Conservation (phyloP, 2,797 vertebrate species). For the Xerus rutilus region DNA sequence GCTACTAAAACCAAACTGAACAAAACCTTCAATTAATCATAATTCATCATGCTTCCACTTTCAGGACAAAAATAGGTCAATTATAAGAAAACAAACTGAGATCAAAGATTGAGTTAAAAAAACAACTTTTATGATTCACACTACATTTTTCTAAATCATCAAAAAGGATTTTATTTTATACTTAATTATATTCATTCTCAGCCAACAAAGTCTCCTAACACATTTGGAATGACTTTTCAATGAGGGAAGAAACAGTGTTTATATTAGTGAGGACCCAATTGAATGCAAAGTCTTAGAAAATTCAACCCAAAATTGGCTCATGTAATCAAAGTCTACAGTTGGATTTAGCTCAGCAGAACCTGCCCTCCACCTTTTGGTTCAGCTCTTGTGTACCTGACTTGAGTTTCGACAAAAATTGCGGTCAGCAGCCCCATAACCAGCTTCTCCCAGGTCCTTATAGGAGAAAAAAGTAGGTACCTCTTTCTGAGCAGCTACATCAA, state of each 20-base stretch:
- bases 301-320: not conserved
- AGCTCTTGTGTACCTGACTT: not conserved
- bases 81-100: constrained; percentile 60
- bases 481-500: not conserved
- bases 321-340: not conserved
- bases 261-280: not conserved
- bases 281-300: constrained; percentile 8
- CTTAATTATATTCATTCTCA: constrained; percentile 22
- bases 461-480: not conserved
- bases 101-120: constrained; percentile 63
- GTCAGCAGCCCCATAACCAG: not conserved
- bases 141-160: constrained; percentile 51
- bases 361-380: not conserved
- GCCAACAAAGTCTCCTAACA: constrained; percentile 34
- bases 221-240: constrained; percentile 42
- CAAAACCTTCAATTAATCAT: constrained; percentile 54
- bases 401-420: not conserved
- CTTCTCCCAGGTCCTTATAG: not conserved
- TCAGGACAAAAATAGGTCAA: constrained; percentile 54
- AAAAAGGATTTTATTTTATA: constrained; percentile 55
- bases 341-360: not conserved
- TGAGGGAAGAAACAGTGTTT: not conserved
- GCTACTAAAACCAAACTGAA: constrained; percentile 12
- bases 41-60: constrained; percentile 47
- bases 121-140: constrained; percentile 33